Evolutionary conservation across 2,113 vertebrate genomes (phyloP), one percentile per base, ranked within the genome.

Genomic region (Upupa epops): DNA sequence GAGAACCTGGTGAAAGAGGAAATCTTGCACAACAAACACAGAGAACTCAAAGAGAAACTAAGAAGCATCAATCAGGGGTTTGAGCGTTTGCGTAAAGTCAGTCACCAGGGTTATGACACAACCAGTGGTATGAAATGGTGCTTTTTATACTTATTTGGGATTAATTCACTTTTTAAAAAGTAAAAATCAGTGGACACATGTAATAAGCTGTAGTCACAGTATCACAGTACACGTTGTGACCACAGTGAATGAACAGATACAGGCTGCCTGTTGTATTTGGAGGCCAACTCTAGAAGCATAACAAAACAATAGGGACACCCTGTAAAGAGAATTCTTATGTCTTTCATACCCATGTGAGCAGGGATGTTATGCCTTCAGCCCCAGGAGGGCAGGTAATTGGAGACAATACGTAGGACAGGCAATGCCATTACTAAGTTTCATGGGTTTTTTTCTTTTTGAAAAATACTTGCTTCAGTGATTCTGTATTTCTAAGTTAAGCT

Each of bases 1-100:
- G 71, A 98, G 96, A 34, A 71, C 22, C 96, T 97, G 12, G 31
- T 95, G 48, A 98, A 98, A 91, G 97, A 97, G 31, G 97, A 98
- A 2, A 75, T 92, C 31, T 96, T 99, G 89, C 98, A 98, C 61
- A 94, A 96, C 96, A 98, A 98, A 79, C 99, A 99, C 89, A 90
- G 97, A 0, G 99, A 99, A 14, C 98, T 99, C 48, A 99, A 99
- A 95, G 97, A 98, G 49, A 98, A 97, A 73, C 98, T 99, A 78
- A 98, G 97, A 58, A 97, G 98, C 96, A 98, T 99, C 77, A 98
- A 97, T 95, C 98, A 98, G 88, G 99, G 98, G 45, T 98, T 98
- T 11, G 98, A 99, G 72, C 98, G 99, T 16, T 97, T 99, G 77
- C 98, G 98, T 37, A 98, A 97, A 86, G 97, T 99, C 95, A 99